Conservation (phyloP, 2,797 vertebrate genomes). For the Epinephelus malabaricus region DNA sequence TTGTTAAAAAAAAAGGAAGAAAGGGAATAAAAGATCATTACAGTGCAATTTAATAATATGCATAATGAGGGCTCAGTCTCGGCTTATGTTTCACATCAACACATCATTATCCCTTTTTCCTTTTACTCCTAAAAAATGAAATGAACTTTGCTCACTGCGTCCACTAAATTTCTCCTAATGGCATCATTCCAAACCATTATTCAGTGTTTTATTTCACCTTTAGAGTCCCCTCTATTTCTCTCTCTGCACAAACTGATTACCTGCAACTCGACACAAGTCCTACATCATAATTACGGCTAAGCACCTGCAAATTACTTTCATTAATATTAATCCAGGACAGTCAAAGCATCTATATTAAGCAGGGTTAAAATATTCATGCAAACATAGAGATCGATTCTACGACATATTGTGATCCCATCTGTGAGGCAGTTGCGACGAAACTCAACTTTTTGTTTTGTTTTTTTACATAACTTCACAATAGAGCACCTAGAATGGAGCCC, state of each 20-base stretch:
- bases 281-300: slow-evolving; percentile 76
- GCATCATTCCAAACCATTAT: slow-evolving; percentile 37
- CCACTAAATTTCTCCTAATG: slow-evolving; percentile 37
- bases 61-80: slow-evolving; percentile 48
- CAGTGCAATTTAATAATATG: slow-evolving; percentile 21
- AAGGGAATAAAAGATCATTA: slow-evolving; percentile 5
- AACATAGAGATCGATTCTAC: slow-evolving; percentile 37
- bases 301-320: slow-evolving; percentile 73
- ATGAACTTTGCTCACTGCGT: slow-evolving; percentile 42
- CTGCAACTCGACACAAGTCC: slow-evolving; percentile 56
- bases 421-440: slow-evolving; percentile 4
- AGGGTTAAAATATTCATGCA: slow-evolving; percentile 68
- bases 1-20: background rate
- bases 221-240: slow-evolving; percentile 43
- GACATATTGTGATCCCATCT: slow-evolving; percentile 20
- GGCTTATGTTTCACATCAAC: slow-evolving; percentile 56
- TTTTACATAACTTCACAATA: background rate
- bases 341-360: slow-evolving; percentile 68
- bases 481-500: background rate
- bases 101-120: slow-evolving; percentile 50
- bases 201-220: slow-evolving; percentile 53
- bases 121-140: slow-evolving; percentile 32
- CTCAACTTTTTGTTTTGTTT: background rate
- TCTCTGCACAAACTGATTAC: slow-evolving; percentile 61
- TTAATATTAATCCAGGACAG: slow-evolving; percentile 76